Evolutionary conservation across 2,888 invertebrate genomes (phyloP), one percentile per base, ranked within the genome.

Genomic region (Baronia brevicornis): DNA sequence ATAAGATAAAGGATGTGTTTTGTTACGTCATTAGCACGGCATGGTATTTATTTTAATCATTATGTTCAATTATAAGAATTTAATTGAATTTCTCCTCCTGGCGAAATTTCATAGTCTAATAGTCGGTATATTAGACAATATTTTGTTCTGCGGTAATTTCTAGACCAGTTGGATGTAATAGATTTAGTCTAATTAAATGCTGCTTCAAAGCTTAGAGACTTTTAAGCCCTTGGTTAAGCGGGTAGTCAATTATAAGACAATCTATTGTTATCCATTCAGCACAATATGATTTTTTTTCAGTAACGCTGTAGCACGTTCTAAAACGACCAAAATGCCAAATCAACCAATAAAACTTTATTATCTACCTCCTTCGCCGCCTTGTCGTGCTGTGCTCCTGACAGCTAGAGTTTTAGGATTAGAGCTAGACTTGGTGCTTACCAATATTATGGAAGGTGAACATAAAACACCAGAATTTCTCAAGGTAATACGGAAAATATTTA

Each of bases 401-500:
- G 89, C 90, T 1, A 88, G 78, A 48, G 86, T 84, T 4, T 51
- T 91, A 6, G 90, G 89, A 0, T 52, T 92, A 10, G 87, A 89
- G 24, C 60, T 91, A 27, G 90, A 91, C 30, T 55, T 90, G 15
- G 87, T 89, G 42, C 50, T 75, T 2, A 72, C 88, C 2, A 87
- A 91, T 48, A 59, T 90, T 6, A 36, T 86, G 58, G 75, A 80
- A 6, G 89, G 89, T 1, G 88, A 89, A 23, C 88, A 90, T 28
- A 63, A 87, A 72, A 87, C 84, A 2, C 88, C 90, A 0, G 90
- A 91, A 41, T 92, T 72, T 60, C 36, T 88, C 1, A 88, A 90
- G 87, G 91, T 91, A 46, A 28, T n/a, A n/a, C n/a, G n/a, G 20
- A 22, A 4, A 10, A 21, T 4, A 9, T 22, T 25, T 11, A 5